Evolutionary conservation across 2,797 vertebrate genomes (phyloP).

Genomic region (Arctocebus calabarensis): DNA sequence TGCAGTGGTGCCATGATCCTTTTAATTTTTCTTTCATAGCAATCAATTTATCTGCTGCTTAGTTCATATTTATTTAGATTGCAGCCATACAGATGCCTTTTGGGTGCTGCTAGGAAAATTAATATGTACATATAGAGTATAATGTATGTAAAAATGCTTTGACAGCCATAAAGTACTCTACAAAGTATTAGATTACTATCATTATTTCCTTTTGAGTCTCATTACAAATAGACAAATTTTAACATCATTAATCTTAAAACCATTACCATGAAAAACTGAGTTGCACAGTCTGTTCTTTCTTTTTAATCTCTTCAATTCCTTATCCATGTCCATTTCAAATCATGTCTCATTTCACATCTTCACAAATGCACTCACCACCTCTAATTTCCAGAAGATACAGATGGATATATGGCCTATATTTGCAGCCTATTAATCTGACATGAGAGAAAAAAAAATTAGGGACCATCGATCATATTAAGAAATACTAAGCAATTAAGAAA

Average conservation of each 20-base stretch:
- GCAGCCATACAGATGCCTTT: conserved; percentile 84
- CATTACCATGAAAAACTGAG: conserved; percentile 77
- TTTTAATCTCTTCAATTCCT: conserved; percentile 71
- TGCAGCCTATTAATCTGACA: background rate
- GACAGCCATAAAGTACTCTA: conserved; percentile 71
- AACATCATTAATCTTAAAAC: conserved; percentile 83
- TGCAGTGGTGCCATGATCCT: conserved; percentile 79
- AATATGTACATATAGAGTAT: conserved; percentile 81
- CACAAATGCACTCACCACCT: background rate
- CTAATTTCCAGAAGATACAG: conserved; percentile 6
- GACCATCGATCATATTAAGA: background rate
- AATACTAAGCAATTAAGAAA: conserved; percentile 33
- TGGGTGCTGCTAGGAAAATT: conserved; percentile 87
- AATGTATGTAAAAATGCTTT: conserved; percentile 78
- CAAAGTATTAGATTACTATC: conserved; percentile 76
- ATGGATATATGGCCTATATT: background rate
- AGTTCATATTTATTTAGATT: conserved; percentile 87
- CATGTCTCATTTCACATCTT: conserved; percentile 39
- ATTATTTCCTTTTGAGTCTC: conserved; percentile 85
- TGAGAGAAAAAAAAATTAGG: background rate
- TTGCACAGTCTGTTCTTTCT: conserved; percentile 52
- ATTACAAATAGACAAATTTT: conserved; percentile 82
- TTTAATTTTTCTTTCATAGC: conserved; percentile 86
- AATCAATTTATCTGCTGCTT: conserved; percentile 84
- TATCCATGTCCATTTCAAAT: conserved; percentile 40